Evolutionary conservation across 2,113 vertebrate species (phyloP), one percentile per base, ranked within the genome.

Genomic region (Etia nguti): DNA sequence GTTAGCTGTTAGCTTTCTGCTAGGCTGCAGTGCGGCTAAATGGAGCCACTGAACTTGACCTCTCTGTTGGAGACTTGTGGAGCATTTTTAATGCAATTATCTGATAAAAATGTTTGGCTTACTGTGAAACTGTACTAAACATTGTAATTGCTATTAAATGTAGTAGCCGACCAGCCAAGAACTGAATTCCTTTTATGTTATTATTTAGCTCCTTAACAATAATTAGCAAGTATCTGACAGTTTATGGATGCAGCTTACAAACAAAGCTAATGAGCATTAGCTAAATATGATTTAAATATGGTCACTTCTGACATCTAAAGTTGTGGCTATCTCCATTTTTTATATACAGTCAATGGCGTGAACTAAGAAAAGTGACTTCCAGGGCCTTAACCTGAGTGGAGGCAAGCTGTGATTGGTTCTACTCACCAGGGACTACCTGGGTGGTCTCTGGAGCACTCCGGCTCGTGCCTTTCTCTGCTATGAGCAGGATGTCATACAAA

Each of bases 381-480:
- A n/a, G 12, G 29, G 24, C 8, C 7, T 81, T 57, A 9, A 52
- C 54, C 41, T 26, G 15, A 75, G 24, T 29, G 41, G 43, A 16
- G 38, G n/a, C 54, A 0, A 46, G 26, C 20, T 2, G 24, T 82
- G 34, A 16, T 70, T 4, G 41, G 8, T 52, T 15, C n/a, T 81
- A 93, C 95, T 96, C 93, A 96, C 97, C 96, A 5, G 97, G 96
- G 46, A 92, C 95, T 10, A 91, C 95, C 26, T 95, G 94, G 4
- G 89, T 89, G 38, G 86, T 94, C 4, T 89, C 85, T 1, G 95
- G 93, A n/a, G 91, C 60, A 65, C 97, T 97, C 81, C 4, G 90
- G 36, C 91, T 89, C 1, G 50, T 16, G 2, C 89, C 96, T 48
- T 92, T 95, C 79, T 96, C 96, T 0, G 96, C 95, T 29, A 95